Base-by-base conservation (phyloP, 2,888 invertebrate genomes). In the Trachelus iudaicus region DNA sequence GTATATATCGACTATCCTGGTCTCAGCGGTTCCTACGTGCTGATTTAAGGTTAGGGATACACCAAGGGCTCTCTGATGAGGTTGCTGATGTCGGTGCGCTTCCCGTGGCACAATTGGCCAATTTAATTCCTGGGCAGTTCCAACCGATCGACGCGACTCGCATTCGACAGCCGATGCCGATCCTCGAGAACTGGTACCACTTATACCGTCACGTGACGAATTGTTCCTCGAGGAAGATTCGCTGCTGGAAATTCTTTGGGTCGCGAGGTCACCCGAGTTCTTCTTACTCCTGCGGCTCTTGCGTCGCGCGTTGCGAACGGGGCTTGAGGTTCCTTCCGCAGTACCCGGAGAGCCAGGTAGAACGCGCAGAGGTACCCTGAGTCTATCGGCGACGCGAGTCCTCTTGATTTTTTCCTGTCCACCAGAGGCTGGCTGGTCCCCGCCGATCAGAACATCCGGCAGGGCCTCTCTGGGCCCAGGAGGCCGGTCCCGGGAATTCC, bases 401-500 rank as follows among this genome's bases (percentile, higher is more conserved):
- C 56, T 56, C 56, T 56, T 56, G 56, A 56, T 23, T 56, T 23
- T 23, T 1, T 23, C 6, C 9, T 9, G 23, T 23, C 56, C 23
- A 56, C 56, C 56, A 56, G 56, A 56, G 56, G 56, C 56, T 56
- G 56, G 9, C 2, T 15, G 56, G 56, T 56, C 56, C 83, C 81
- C 83, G 80, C n/a, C 69, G 78, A 82, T 80, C 79, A 82, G 80
- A 85, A 83, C 85, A 85, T 86, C 84, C 81, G 85, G 83, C 83
- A 83, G 88, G 86, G 87, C 88, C 87, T 85, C 84, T 84, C 56
- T 56, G 56, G 56, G 9, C 56, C 56, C 56, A 81, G 89, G 89
- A 89, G 89, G 88, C 89, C 89, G 84, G 84, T 78, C 75, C 75
- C 82, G 80, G 83, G 83, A 81, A 80, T 82, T 84, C 86, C 86